A percentile compares a stretch with the other conserved stretches of the same genome.
phyloP scores from a whole-genome alignment of 1,140 invertebrate species.

The Lepidurus apus region DNA sequence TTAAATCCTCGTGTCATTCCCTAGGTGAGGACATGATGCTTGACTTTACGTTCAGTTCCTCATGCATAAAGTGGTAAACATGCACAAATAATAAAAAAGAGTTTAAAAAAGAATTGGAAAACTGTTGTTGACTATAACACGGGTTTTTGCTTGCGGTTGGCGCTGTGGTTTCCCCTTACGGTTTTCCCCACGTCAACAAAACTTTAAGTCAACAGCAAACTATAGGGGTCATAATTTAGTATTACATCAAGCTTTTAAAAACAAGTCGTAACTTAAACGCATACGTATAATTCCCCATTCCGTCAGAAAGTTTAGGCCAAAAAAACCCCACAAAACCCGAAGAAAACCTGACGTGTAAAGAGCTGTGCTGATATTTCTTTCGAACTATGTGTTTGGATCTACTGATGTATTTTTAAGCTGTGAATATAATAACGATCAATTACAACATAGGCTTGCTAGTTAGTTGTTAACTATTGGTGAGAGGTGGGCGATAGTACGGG shows the following conservation, averaged over 20 bases:
- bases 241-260: neutral
- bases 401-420: too few relatives aligned
- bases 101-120: neutral
- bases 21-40: neutral
- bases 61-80: neutral
- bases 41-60: neutral
- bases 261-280: neutral
- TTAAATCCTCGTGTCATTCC: conserved; percentile 13
- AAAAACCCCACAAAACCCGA: neutral
- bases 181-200: conserved; percentile 3
- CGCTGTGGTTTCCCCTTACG: neutral
- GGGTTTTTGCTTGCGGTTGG: neutral
- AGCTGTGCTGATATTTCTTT: too few relatives aligned
- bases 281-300: neutral
- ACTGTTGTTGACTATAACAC: neutral
- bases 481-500: too few relatives aligned
- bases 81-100: neutral
- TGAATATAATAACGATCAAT: too few relatives aligned
- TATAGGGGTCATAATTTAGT: neutral
- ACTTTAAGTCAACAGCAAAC: neutral
- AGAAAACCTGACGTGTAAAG: too few relatives aligned
- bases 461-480: too few relatives aligned
- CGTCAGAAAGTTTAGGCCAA: neutral
- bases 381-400: too few relatives aligned
- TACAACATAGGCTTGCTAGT: too few relatives aligned